These are phyloP conservation scores for Muscidifurax raptorellus DNA, from an alignment of 1,140 invertebrate genomes.

Conservation along the genomic window DNA sequence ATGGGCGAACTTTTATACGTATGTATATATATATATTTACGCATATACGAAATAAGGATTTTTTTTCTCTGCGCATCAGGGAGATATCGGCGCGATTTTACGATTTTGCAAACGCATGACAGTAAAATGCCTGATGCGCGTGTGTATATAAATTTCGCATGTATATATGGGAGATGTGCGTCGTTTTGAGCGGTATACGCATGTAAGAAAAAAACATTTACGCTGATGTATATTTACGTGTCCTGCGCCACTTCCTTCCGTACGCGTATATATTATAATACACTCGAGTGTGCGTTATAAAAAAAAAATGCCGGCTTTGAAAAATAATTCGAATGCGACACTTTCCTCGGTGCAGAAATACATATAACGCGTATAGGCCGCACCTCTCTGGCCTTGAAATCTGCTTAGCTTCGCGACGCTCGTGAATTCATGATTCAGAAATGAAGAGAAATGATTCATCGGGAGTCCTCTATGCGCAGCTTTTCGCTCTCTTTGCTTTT, in stretches of 20 bases:
- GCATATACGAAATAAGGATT: neutral
- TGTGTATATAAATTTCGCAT: constrained; percentile 20
- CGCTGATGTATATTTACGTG: neutral
- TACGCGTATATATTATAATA: no score
- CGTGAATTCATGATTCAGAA: constrained; percentile 43
- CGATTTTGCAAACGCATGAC: constrained; percentile 22
- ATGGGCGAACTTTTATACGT: no score
- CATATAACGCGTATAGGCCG: neutral
- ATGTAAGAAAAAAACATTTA: neutral
- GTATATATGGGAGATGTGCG: no score
- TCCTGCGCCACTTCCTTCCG: no score
- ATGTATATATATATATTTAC: no score
- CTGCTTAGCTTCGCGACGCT: constrained; percentile 15
- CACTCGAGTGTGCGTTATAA: no score
- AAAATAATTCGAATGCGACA: constrained; percentile 1
- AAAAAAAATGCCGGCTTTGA: neutral
- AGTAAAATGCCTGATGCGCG: constrained; percentile 15
- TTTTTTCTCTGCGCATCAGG: no score
- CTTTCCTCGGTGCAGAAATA: neutral
- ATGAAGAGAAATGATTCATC: constrained; percentile 27
- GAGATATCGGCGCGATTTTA: neutral
- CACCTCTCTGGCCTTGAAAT: constrained; percentile 50
- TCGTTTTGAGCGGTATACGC: neutral
- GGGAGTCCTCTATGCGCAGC: neutral
- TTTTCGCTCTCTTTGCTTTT: no score